A percentile compares a stretch with the other conserved stretches of the same genome.
Evolutionary conservation across 1,140 invertebrate species (phyloP).

Genomic region (Andrena cerasifolii): DNA sequence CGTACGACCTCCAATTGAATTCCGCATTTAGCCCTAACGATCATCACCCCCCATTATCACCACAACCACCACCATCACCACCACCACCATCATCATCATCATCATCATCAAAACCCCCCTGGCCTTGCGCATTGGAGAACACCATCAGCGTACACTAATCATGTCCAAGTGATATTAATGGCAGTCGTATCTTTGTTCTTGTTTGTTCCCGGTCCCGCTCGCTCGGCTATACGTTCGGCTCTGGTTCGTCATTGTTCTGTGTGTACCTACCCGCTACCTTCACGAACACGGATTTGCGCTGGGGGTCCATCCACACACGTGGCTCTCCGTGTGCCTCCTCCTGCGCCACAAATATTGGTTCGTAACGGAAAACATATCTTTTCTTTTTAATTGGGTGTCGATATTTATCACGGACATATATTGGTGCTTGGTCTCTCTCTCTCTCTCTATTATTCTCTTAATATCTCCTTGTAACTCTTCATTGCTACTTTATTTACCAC

Average conservation of each 20-base stretch:
- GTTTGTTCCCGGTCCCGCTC: conserved; percentile 83
- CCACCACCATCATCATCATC: conserved; percentile 37
- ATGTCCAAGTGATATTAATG: conserved; percentile 83
- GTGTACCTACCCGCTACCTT: conserved; percentile 82
- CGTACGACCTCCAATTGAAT: conserved; percentile 26
- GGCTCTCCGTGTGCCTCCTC: conserved; percentile 80
- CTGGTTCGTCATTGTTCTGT: conserved; percentile 83
- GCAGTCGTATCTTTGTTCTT: conserved; percentile 83
- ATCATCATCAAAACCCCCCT: conserved; percentile 38
- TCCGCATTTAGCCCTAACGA: conserved; percentile 46
- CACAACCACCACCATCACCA: conserved; percentile 48
- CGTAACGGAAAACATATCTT: conserved; percentile 80
- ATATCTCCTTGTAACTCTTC: conserved; percentile 16
- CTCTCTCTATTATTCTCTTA: conserved; percentile 22
- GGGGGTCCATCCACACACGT: conserved; percentile 82
- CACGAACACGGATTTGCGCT: conserved; percentile 82
- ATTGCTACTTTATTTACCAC: conserved; percentile 11
- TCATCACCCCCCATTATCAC: conserved; percentile 60
- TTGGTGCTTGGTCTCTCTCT: conserved; percentile 72
- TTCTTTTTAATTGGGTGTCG: conserved; percentile 76
- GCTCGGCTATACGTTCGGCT: conserved; percentile 82
- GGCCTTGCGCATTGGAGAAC: conserved; percentile 76
- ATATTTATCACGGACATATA: conserved; percentile 65
- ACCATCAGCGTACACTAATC: conserved; percentile 81
- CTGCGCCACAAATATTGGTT: conserved; percentile 82